A percentile compares a stretch with the other conserved stretches of the same genome.
Conservation (phyloP, 1,140 invertebrate species). For the Cyclargus thomasi region DNA sequence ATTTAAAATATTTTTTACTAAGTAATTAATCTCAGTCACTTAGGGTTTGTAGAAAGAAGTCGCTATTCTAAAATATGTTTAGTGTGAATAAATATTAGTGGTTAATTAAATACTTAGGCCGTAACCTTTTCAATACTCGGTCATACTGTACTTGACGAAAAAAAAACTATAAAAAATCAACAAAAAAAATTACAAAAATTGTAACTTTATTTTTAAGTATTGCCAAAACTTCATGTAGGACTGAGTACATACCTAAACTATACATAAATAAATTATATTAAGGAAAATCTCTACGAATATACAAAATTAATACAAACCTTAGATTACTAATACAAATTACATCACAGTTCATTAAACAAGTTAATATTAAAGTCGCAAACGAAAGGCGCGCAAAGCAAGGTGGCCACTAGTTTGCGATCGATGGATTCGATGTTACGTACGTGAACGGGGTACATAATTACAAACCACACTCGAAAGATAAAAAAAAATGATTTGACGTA, state of each 20-base stretch:
- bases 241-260: conserved; percentile 53
- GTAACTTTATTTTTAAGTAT: conserved; percentile 17
- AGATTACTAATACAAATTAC: conserved; percentile 72
- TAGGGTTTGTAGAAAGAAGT: conserved; percentile 17
- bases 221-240: conserved; percentile 44
- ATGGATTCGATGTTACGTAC: conserved; percentile 3
- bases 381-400: conserved; percentile 18
- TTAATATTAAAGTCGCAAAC: conserved; percentile 46
- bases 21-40: not conserved
- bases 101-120: conserved; percentile 22
- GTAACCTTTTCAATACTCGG: conserved; percentile 17
- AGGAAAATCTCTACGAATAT: conserved; percentile 70
- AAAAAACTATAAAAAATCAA: conserved; percentile 15
- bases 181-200: conserved; percentile 20
- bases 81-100: conserved; percentile 43
- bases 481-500: too few relatives aligned
- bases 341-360: conserved; percentile 75
- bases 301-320: conserved; percentile 74
- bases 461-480: too few relatives aligned
- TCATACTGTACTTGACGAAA: conserved; percentile 5
- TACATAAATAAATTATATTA: conserved; percentile 71
- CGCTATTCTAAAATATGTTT: conserved; percentile 32
- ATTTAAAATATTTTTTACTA: not conserved
- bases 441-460: too few relatives aligned
- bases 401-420: not conserved